Evolutionary conservation across 2,797 vertebrate species (phyloP).

Genomic region (Malacoctenus gilli): DNA sequence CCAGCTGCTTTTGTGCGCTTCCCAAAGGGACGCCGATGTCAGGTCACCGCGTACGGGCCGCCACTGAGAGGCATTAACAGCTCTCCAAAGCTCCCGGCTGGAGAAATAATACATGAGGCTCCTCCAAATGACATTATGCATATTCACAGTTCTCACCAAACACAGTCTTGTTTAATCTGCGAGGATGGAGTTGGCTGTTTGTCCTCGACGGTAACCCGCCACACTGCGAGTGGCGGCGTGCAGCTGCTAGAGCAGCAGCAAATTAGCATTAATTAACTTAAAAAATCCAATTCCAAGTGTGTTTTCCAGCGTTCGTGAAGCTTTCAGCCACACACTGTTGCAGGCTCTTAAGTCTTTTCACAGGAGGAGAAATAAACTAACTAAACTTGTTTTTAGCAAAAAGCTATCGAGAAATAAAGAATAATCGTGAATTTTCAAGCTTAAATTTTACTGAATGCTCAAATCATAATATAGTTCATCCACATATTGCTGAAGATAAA

Average conservation of each 20-base stretch:
- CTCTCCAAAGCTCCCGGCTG: slow-evolving; percentile 35
- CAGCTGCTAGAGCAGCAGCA: neutral
- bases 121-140: slow-evolving; percentile 24
- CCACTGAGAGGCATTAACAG: slow-evolving; percentile 34
- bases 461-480: too few relatives aligned
- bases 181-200: neutral
- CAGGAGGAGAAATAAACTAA: too few relatives aligned
- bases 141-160: slow-evolving; percentile 7
- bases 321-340: neutral
- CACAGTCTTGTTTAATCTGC: neutral
- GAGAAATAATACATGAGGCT: slow-evolving; percentile 42
- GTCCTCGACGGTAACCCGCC: neutral
- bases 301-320: neutral
- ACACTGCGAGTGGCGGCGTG: neutral
- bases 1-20: slow-evolving; percentile 8
- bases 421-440: too few relatives aligned
- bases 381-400: too few relatives aligned
- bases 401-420: too few relatives aligned
- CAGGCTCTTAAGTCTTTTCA: neutral
- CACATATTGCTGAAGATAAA: too few relatives aligned
- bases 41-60: slow-evolving; percentile 39
- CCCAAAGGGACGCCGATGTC: slow-evolving; percentile 40
- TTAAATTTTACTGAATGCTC: too few relatives aligned
- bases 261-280: neutral
- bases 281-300: neutral